A percentile compares a stretch with the other conserved stretches of the same genome.
These are phyloP conservation scores for Laothoe populi DNA, from an alignment of 2,888 invertebrate genomes.

Conservation along the genomic window DNA sequence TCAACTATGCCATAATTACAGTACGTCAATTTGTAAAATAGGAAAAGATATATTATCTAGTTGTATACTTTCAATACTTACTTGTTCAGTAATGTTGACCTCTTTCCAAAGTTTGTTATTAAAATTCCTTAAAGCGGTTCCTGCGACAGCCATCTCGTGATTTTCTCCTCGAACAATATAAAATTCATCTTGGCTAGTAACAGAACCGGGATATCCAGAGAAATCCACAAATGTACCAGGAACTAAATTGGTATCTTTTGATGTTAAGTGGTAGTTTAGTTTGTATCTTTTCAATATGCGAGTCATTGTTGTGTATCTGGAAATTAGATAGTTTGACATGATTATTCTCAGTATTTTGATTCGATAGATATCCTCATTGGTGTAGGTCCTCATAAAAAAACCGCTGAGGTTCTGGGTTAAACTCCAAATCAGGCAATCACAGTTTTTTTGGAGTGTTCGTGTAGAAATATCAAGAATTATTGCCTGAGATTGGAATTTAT, in stretches of 20 bases:
- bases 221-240: constrained; percentile 90
- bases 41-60: not conserved
- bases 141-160: constrained; percentile 87
- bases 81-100: constrained; percentile 86
- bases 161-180: constrained; percentile 87
- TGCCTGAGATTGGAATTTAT: no score
- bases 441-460: no score
- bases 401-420: no score
- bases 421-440: no score
- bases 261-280: constrained; percentile 88
- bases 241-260: constrained; percentile 79
- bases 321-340: constrained; percentile 25
- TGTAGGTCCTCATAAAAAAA: no score
- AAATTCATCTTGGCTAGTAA: constrained; percentile 93
- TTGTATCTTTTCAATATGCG: constrained; percentile 93
- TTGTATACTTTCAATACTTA: constrained; percentile 50
- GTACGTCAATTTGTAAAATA: not conserved
- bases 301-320: constrained; percentile 91
- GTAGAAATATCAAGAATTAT: no score
- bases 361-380: no score
- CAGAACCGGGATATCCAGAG: constrained; percentile 93
- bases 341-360: constrained; percentile 22
- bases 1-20: no score
- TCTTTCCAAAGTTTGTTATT: constrained; percentile 89
- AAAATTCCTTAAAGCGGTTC: constrained; percentile 91